Evolutionary conservation across 2,888 invertebrate species (phyloP).

Genomic region (Caenorhabditis sp.): DNA sequence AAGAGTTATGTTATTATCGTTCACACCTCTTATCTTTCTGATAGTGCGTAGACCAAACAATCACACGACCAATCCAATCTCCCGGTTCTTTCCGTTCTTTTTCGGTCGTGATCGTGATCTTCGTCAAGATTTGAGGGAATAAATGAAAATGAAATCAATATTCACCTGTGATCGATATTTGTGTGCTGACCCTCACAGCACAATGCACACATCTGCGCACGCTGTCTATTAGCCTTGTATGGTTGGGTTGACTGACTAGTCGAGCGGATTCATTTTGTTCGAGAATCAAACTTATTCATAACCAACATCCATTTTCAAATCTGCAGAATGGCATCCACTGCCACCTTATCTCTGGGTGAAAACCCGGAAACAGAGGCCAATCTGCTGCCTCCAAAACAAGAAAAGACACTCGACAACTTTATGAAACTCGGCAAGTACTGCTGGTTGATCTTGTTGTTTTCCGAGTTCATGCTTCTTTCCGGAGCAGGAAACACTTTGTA

Average conservation of each 20-base stretch:
- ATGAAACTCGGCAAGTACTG: conserved; percentile 64
- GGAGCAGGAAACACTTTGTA: conserved; percentile 68
- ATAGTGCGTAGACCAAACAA: conserved; percentile 45
- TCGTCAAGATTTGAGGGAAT: not conserved
- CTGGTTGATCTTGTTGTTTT: conserved; percentile 63
- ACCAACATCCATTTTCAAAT: too few relatives aligned
- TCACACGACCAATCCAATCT: conserved; percentile 29
- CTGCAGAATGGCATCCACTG: conserved; percentile 55
- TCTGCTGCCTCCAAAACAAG: conserved; percentile 29
- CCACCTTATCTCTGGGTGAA: conserved; percentile 43
- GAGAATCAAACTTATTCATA: too few relatives aligned
- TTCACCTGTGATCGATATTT: not conserved
- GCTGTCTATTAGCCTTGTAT: not conserved
- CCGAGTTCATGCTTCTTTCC: conserved; percentile 67
- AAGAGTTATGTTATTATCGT: conserved; percentile 1
- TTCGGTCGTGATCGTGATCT: conserved; percentile 27
- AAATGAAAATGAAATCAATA: conserved; percentile 1
- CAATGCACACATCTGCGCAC: not conserved
- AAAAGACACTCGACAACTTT: conserved; percentile 61
- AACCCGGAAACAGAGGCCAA: conserved; percentile 36
- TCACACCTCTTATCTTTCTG: conserved; percentile 29
- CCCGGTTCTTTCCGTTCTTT: conserved; percentile 24
- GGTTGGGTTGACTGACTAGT: not conserved
- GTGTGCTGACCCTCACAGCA: not conserved
- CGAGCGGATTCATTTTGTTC: too few relatives aligned